These are phyloP conservation scores for Dinomys branickii DNA, from an alignment of 2,113 vertebrate genomes.

Conservation along the genomic window DNA sequence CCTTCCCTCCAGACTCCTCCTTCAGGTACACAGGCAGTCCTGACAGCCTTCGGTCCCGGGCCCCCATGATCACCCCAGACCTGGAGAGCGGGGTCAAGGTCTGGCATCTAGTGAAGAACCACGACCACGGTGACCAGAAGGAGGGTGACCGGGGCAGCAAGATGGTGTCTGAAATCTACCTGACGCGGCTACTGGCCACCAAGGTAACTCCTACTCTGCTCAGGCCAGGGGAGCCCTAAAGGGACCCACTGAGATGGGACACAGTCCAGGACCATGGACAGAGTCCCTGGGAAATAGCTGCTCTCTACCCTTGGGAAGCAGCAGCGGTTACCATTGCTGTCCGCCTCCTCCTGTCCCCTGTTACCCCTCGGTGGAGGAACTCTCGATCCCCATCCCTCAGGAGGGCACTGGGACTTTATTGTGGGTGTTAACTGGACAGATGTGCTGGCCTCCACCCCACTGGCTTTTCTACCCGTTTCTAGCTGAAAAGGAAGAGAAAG, in stretches of 20 bases:
- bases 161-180: slow-evolving; percentile 99
- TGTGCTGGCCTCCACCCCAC: background rate
- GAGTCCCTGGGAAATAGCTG: background rate
- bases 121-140: slow-evolving; percentile 98
- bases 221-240: rapidly evolving
- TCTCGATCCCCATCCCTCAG: background rate
- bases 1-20: slow-evolving; percentile 91
- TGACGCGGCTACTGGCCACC: slow-evolving; percentile 96
- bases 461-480: background rate
- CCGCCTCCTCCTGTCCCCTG: rapidly evolving
- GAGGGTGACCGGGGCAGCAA: slow-evolving; percentile 98
- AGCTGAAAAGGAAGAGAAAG: background rate
- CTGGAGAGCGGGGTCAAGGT: slow-evolving; percentile 98
- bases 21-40: slow-evolving; percentile 98
- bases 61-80: slow-evolving; percentile 99
- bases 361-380: rapidly evolving
- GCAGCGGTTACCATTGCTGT: rapidly evolving
- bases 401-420: background rate
- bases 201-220: slow-evolving; percentile 88
- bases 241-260: background rate
- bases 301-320: background rate
- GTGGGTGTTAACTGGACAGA: background rate
- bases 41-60: slow-evolving; percentile 96
- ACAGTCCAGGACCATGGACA: background rate
- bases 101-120: slow-evolving; percentile 99